Base-by-base conservation (phyloP, 2,888 invertebrate species). In the Cerceris ruficornis region DNA sequence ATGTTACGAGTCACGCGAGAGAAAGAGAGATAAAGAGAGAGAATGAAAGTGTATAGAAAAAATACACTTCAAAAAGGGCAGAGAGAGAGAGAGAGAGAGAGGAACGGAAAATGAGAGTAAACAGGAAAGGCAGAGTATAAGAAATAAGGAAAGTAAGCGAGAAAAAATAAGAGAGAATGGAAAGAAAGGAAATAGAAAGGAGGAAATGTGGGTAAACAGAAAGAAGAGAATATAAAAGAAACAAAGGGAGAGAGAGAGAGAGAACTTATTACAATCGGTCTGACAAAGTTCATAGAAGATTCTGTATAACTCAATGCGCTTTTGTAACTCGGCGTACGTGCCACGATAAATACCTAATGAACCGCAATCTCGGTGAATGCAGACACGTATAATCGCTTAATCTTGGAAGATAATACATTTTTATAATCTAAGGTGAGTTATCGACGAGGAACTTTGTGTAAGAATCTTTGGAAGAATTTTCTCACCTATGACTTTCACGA, bases 1-100 rank as follows among this genome's bases (percentile, higher is more conserved):
- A 71, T 75, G 65, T 69, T 13, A 43, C 68, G 17, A 70, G 75
- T 75, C 61, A 65, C 49, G 43, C 42, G 39, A 52, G 28, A 41
- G 17, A 46, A n/a, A 4, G 41, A 41, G 14, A 59, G 11, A 28
- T 28, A 28, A 28, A 28, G 28, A 28, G 28, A 28, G 28, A 28
- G 28, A 28, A 28, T 28, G 28, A 28, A 28, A 28, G 28, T 28
- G 28, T 2, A 28, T 28, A 28, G 28, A 28, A 28, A 28, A 28
- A 28, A 28, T 1, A 28, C 28, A 28, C 28, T 28, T 28, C 2
- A 28, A 28, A 28, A 28, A n/a, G n/a, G n/a, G n/a, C n/a, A n/a
- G 28, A 28, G 28, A 28, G 2, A 28, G 28, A 28, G 28, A 28
- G 28, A 28, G 4, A 28, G 4, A 28, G 4, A 28, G 28, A 28